Conservation (phyloP, 2,113 vertebrate genomes). For the Psettodes erumei region DNA sequence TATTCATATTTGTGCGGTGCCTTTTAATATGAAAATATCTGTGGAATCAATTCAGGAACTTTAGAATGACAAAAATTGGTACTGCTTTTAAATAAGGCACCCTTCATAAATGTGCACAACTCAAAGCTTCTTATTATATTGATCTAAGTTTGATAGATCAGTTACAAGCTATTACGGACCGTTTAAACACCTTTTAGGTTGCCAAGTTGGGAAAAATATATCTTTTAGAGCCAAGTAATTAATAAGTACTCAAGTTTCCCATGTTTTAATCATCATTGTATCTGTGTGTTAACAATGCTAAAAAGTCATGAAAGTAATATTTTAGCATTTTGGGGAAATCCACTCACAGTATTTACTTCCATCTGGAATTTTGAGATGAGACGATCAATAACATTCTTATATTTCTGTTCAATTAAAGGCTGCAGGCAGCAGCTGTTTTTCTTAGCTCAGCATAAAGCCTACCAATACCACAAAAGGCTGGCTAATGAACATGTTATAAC, state of each 20-base stretch:
- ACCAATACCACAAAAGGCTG: background rate
- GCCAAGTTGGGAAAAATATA: background rate
- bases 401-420: background rate
- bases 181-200: background rate
- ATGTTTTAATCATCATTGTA: background rate
- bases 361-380: background rate
- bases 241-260: background rate
- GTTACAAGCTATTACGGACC: background rate
- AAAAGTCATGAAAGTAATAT: background rate
- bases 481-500: background rate
- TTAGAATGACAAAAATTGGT: background rate
- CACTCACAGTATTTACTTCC: no score
- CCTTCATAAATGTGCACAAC: background rate
- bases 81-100: background rate
- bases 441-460: background rate
- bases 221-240: background rate
- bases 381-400: background rate
- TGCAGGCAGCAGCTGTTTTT: background rate
- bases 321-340: background rate
- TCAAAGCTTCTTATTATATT: no score
- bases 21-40: slow-evolving; percentile 25
- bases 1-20: slow-evolving; percentile 5
- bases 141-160: no score
- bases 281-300: slow-evolving; percentile 7
- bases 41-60: background rate